A percentile compares a stretch with the other conserved stretches of the same genome.
These are phyloP conservation scores for Fopius arisanus DNA, from an alignment of 1,140 invertebrate genomes.

Conservation along the genomic window DNA sequence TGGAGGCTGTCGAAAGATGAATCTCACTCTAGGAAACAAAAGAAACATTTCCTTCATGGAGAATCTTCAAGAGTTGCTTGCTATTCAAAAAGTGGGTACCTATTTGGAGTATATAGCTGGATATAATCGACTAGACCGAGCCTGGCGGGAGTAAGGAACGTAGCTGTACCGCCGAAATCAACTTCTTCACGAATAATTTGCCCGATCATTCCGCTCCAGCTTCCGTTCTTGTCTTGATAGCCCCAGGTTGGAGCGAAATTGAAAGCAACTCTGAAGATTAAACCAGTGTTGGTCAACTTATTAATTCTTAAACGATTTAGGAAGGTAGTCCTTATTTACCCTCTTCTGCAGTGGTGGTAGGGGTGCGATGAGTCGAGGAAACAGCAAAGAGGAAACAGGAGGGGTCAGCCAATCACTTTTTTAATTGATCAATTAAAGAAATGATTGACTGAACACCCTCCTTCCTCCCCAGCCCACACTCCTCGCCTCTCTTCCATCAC, in stretches of 20 bases:
- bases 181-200: constrained; percentile 67
- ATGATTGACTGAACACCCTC: no score
- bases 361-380: no score
- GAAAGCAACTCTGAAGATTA: constrained; percentile 55
- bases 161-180: constrained; percentile 71
- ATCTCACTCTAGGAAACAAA: constrained; percentile 60
- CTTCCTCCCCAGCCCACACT: no score
- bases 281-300: neutral
- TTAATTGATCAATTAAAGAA: no score
- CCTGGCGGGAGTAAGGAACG: constrained; percentile 69
- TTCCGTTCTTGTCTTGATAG: constrained; percentile 56
- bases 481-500: no score
- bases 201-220: constrained; percentile 74
- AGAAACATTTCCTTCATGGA: neutral
- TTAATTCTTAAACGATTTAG: no score
- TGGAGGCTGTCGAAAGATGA: constrained; percentile 73
- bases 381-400: no score
- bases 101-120: constrained; percentile 68
- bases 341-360: no score
- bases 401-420: no score
- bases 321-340: no score
- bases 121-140: constrained; percentile 70
- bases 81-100: constrained; percentile 28
- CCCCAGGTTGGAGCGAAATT: constrained; percentile 67
- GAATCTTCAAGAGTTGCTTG: neutral